Evolutionary conservation across 2,113 vertebrate genomes (phyloP).

Genomic region (Silurus meridionalis): DNA sequence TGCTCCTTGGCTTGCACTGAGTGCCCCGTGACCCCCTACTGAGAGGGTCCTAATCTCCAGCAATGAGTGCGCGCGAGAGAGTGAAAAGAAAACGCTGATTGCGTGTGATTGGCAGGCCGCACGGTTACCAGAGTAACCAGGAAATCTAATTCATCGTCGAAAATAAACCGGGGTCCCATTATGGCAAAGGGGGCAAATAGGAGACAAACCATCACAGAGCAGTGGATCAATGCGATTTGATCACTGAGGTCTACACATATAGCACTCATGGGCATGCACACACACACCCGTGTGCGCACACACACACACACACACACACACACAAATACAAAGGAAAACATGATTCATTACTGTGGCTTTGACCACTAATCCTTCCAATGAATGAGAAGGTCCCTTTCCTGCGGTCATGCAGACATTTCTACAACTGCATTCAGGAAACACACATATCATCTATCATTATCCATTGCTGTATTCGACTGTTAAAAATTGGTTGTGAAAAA

Average conservation of each 20-base stretch:
- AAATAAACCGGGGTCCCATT: conserved; percentile 71
- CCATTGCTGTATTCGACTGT: background rate
- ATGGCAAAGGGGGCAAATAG: conserved; percentile 65
- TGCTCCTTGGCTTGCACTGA: conserved; percentile 72
- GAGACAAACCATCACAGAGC: conserved; percentile 65
- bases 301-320: background rate
- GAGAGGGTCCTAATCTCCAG: conserved; percentile 79
- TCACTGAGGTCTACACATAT: conserved; percentile 52
- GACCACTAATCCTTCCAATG: conserved; percentile 17
- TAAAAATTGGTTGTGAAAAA: background rate
- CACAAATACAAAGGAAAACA: background rate
- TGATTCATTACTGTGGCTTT: conserved; percentile 34
- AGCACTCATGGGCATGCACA: conserved; percentile 37
- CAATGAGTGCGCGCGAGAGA: conserved; percentile 61
- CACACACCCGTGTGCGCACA: background rate
- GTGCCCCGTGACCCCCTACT: conserved; percentile 70
- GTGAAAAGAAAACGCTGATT: conserved; percentile 74
- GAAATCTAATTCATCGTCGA: conserved; percentile 76
- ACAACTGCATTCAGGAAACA: conserved; percentile 3
- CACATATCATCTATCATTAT: background rate
- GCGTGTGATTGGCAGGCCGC: conserved; percentile 78
- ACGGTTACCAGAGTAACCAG: conserved; percentile 77
- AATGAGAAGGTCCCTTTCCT: conserved; percentile 26
- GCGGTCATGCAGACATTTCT: conserved; percentile 16
- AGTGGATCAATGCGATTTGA: conserved; percentile 63